Conservation (phyloP, 2,888 invertebrate species). For the Teleiodes luculella region DNA sequence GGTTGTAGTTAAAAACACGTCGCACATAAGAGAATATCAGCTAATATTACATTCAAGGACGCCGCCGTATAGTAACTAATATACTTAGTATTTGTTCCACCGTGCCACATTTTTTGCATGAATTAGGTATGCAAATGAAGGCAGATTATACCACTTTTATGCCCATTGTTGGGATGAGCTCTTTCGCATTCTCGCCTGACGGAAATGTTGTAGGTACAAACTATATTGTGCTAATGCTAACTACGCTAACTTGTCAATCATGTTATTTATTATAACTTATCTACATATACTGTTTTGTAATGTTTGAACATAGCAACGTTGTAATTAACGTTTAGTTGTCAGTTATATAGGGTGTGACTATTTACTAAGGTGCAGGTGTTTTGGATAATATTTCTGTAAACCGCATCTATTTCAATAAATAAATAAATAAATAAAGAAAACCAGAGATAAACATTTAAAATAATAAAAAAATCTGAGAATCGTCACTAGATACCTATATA, state of each 20-base stretch:
- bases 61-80: not conserved
- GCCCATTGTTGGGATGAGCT: not conserved
- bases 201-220: not conserved
- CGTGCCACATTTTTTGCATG: constrained; percentile 5
- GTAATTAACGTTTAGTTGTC: not conserved
- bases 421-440: too few relatives aligned
- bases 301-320: constrained; percentile 6
- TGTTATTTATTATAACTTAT: constrained; percentile 33
- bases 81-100: not conserved
- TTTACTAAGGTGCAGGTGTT: too few relatives aligned
- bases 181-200: not conserved
- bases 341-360: too few relatives aligned
- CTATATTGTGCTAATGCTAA: constrained; percentile 23
- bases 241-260: constrained; percentile 34
- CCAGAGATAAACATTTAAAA: too few relatives aligned
- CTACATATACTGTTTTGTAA: not conserved
- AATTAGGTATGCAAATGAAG: constrained; percentile 9
- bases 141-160: not conserved
- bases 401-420: too few relatives aligned
- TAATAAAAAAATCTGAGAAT: too few relatives aligned
- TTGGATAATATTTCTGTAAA: too few relatives aligned
- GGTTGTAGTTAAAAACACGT: too few relatives aligned
- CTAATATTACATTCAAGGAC: constrained; percentile 4
- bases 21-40: not conserved
- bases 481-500: too few relatives aligned